These are phyloP conservation scores for Leptestheria dahalacensis DNA, from an alignment of 1,140 invertebrate genomes.

Conservation along the genomic window DNA sequence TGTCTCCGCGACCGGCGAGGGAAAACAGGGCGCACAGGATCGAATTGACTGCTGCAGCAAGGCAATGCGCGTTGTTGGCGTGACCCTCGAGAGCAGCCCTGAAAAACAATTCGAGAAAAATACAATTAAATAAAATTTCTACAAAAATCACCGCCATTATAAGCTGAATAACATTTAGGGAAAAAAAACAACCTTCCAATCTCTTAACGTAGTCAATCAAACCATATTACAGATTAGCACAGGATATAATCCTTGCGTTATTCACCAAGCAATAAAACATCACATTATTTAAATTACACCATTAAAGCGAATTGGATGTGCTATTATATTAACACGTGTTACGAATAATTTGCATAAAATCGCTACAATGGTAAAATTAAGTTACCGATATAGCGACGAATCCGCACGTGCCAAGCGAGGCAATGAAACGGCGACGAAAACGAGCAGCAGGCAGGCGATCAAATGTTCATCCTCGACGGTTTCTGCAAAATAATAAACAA, in stretches of 20 bases:
- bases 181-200: too few species aligned
- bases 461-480: slow-evolving; percentile 84
- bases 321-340: too few species aligned
- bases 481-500: slow-evolving; percentile 30
- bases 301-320: too few species aligned
- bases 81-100: slow-evolving; percentile 82
- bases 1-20: slow-evolving; percentile 84
- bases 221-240: too few species aligned
- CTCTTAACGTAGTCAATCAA: too few species aligned
- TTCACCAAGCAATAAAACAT: too few species aligned
- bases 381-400: slow-evolving; percentile 57
- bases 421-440: slow-evolving; percentile 95
- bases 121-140: too few species aligned
- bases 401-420: slow-evolving; percentile 88
- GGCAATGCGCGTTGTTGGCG: slow-evolving; percentile 94
- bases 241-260: too few species aligned
- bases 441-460: slow-evolving; percentile 89
- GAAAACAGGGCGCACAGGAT: slow-evolving; percentile 94
- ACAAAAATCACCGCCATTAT: too few species aligned
- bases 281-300: too few species aligned
- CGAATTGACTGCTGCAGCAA: slow-evolving; percentile 89
- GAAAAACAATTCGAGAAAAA: slow-evolving; percentile 20
- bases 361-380: not conserved
- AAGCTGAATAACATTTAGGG: too few species aligned
- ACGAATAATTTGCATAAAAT: too few species aligned